These are phyloP conservation scores for Matsumyia berberina DNA, from an alignment of 2,888 invertebrate species.

Conservation along the genomic window DNA sequence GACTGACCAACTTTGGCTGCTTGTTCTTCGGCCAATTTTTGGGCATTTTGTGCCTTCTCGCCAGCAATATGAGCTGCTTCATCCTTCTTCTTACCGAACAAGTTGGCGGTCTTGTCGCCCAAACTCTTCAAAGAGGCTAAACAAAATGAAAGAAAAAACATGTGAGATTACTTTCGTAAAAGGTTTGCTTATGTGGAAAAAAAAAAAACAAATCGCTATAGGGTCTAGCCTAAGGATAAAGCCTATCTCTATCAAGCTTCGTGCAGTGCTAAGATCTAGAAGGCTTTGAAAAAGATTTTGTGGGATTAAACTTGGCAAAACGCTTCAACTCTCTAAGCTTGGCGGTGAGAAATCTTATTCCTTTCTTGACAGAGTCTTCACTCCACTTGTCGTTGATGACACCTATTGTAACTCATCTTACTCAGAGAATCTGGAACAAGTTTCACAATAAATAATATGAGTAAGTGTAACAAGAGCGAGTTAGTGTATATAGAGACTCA, in stretches of 20 bases:
- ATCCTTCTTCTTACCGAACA: constrained; percentile 90
- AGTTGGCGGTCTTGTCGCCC: constrained; percentile 89
- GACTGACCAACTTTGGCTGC: constrained; percentile 87
- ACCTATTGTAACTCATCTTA: too few relatives aligned
- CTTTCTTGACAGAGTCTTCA: too few relatives aligned
- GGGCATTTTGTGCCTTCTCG: constrained; percentile 87
- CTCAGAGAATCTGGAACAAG: too few relatives aligned
- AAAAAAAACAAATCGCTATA: not conserved
- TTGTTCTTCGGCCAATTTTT: constrained; percentile 87
- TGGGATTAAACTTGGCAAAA: not conserved
- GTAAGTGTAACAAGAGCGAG: too few relatives aligned
- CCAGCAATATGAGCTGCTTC: constrained; percentile 88
- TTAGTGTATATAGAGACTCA: too few relatives aligned
- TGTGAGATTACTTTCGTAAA: not conserved
- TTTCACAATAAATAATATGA: too few relatives aligned
- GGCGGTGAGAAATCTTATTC: too few relatives aligned
- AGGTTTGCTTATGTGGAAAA: not conserved
- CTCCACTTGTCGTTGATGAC: too few relatives aligned
- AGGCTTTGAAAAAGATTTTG: not conserved
- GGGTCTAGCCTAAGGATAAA: constrained; percentile 11
- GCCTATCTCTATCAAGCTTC: constrained; percentile 42
- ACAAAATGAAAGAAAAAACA: constrained; percentile 60
- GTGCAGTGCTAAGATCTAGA: constrained; percentile 32
- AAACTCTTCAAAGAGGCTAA: constrained; percentile 89
- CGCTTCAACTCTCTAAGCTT: too few relatives aligned